Percentiles rank a stretch among this genome's conserved stretches.
Conservation (phyloP, 2,113 vertebrate genomes). For the Ptilorrhoa leucosticta region DNA sequence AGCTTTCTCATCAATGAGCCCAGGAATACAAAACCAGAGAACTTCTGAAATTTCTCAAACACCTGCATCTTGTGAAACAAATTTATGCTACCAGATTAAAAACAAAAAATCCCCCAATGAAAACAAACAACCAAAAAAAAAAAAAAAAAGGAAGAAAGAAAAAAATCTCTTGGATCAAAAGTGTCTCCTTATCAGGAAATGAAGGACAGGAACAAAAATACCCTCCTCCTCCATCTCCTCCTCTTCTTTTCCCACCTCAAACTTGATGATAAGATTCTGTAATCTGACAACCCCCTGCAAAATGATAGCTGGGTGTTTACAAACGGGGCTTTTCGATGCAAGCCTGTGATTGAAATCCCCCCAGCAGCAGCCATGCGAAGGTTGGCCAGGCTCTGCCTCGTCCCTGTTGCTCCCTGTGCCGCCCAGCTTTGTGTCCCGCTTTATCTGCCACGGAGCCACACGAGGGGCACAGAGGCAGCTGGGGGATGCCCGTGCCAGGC, state of each 20-base stretch:
- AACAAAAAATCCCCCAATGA: background rate
- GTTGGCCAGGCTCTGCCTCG: background rate
- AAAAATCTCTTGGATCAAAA: constrained; percentile 8
- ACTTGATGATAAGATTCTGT: constrained; percentile 18
- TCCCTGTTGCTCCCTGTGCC: background rate
- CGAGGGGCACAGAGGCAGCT: background rate
- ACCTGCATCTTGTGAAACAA: constrained; percentile 41
- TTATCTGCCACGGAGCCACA: background rate
- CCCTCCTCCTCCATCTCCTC: constrained; percentile 46
- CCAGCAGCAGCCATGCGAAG: background rate
- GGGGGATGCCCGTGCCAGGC: background rate
- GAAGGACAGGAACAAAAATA: constrained; percentile 56
- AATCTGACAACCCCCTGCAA: background rate
- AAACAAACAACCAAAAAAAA: too few relatives aligned
- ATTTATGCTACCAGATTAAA: constrained; percentile 7
- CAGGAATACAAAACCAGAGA: constrained; percentile 14
- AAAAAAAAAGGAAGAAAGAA: background rate
- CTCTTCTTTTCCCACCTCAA: constrained; percentile 47
- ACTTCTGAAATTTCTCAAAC: constrained; percentile 31
- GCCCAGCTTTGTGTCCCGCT: background rate
- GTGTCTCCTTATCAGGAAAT: constrained; percentile 38
- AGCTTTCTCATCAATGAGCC: constrained; percentile 42
- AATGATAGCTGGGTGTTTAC: background rate
- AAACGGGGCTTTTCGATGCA: background rate
- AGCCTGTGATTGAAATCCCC: background rate